Base-by-base conservation (phyloP, 2,113 vertebrate species). In the Ranitomeya variabilis region DNA sequence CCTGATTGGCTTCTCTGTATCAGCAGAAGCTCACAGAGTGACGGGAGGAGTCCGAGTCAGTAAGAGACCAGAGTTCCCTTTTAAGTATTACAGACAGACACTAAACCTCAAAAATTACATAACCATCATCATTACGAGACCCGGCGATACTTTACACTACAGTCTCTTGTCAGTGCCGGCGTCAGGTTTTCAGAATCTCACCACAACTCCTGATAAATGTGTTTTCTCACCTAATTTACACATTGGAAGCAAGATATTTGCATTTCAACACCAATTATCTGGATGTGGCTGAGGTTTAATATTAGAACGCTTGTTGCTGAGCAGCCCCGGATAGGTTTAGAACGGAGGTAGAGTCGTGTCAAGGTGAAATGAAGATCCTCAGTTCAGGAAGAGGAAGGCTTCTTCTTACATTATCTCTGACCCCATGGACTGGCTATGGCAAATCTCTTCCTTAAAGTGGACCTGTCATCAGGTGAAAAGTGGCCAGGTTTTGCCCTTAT, bases 221-320 rank as follows among this genome's bases (percentile, higher is more conserved):
- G 54, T 59, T 74, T 76, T 85, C 83, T 60, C 83, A 85, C 66
- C 69, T 26, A 76, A 85, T 85, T 85, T 76, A 13, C 83, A 76
- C 51, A 45, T 85, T 26, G 6, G 4, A 45, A 45, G 45, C 7
- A 45, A 37, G 26, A 74, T 21, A 31, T 74, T 76, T 76, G 52
- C 67, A 60, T 60, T 6, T 76, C n/a, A 14, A 54, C 0, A 55
- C 71, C 67, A 73, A 31, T 21, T 21, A 31, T 37, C 54, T 74
- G 54, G 67, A 60, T 18, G 69, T 74, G 15, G 26, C 37, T 4
- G 80, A 37, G 37, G 80, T 51, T 51, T 83, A 83, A 66, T 66
- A 83, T 83, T 83, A 83, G 79, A 83, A n/a, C 6, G 12, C 31
- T 83, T 83, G 60, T 82, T 45, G 80, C 77, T 80, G 52, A 23